A percentile compares a stretch with the other conserved stretches of the same genome.
phyloP scores from a whole-genome alignment of 1,140 invertebrate species.

The Brachionus asplanchnoidis region DNA sequence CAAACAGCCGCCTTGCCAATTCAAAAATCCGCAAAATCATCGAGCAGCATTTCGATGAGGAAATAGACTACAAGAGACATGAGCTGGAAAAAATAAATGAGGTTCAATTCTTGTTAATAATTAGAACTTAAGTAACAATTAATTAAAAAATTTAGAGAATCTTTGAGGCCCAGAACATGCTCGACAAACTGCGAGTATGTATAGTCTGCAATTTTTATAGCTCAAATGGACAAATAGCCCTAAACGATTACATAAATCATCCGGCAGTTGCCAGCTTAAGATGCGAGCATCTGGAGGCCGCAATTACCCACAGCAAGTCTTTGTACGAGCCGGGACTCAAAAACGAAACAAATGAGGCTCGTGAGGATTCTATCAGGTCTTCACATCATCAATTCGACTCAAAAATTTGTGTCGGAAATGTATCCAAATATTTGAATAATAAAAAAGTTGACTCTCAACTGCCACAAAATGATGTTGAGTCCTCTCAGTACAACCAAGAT shows the following conservation, averaged over 20 bases:
- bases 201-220: conserved; percentile 55
- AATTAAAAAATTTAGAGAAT: conserved; percentile 50
- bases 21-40: conserved; percentile 8
- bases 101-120: background rate
- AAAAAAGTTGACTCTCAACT: background rate
- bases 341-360: conserved; percentile 13
- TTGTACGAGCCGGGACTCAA: background rate
- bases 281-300: conserved; percentile 2
- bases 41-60: conserved; percentile 27
- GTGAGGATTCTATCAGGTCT: background rate
- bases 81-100: conserved; percentile 38
- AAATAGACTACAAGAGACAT: conserved; percentile 17
- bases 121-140: background rate
- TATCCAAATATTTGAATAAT: conserved; percentile 67
- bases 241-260: conserved; percentile 37
- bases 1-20: background rate
- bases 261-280: conserved; percentile 34
- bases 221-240: conserved; percentile 46
- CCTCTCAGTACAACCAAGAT: conserved; percentile 5
- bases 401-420: conserved; percentile 70
- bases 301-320: background rate
- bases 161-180: conserved; percentile 63
- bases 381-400: conserved; percentile 48
- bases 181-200: conserved; percentile 64
- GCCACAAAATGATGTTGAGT: background rate